Evolutionary conservation across 1,140 invertebrate genomes (phyloP).

Genomic region (Leptinotarsa undecemlineata): DNA sequence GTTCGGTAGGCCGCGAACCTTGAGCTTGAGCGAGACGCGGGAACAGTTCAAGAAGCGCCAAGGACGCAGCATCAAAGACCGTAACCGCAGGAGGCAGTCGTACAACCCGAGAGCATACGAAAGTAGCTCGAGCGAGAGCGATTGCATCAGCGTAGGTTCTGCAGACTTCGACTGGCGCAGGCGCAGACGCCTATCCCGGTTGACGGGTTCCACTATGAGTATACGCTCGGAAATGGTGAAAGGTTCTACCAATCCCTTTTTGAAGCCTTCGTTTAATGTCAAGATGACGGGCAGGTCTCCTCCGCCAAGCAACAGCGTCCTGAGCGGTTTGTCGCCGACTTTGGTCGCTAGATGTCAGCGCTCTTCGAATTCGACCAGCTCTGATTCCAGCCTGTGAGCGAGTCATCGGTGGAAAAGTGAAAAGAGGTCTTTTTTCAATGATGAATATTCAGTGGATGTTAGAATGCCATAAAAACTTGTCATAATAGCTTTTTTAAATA

Average conservation of each 20-base stretch:
- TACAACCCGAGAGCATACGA: constrained; percentile 61
- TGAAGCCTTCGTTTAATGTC: constrained; percentile 47
- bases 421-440: background rate
- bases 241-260: constrained; percentile 47
- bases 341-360: constrained; percentile 50
- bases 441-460: too few species aligned
- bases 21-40: constrained; percentile 49
- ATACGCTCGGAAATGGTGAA: constrained; percentile 53
- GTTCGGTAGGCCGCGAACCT: constrained; percentile 44
- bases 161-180: constrained; percentile 54
- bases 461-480: too few species aligned
- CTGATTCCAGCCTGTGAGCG: constrained; percentile 53
- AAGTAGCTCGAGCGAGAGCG: constrained; percentile 54
- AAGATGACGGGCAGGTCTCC: constrained; percentile 51
- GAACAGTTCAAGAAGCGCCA: constrained; percentile 47
- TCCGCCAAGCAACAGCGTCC: constrained; percentile 52
- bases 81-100: constrained; percentile 59
- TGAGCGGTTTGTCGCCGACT: constrained; percentile 54
- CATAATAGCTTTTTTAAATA: too few species aligned
- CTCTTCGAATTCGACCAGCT: constrained; percentile 38
- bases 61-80: constrained; percentile 55
- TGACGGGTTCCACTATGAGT: constrained; percentile 51
- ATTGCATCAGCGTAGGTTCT: constrained; percentile 53
- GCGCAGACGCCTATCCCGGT: constrained; percentile 46
- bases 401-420: background rate